phyloP scores from a whole-genome alignment of 2,888 invertebrate genomes.

The Lordiphosa andalusiaca region DNA sequence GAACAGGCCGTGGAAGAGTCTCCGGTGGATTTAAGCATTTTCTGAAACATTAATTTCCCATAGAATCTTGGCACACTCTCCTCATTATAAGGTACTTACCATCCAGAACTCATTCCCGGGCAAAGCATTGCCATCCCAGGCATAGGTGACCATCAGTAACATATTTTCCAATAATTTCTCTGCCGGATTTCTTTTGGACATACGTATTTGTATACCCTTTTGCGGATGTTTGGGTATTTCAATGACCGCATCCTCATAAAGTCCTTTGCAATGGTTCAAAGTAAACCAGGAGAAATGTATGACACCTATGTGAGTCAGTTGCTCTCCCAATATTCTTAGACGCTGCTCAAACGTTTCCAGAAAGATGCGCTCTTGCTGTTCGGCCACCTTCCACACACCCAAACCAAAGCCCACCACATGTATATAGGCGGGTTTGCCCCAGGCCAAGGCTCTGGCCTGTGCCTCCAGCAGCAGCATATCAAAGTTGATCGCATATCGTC shows the following conservation, averaged over 20 bases:
- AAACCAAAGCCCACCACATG: slow-evolving; percentile 86
- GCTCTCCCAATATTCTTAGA: slow-evolving; percentile 81
- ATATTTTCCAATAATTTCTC: slow-evolving; percentile 80
- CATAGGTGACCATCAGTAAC: slow-evolving; percentile 85
- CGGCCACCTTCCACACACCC: slow-evolving; percentile 85
- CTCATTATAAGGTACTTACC: slow-evolving; percentile 62
- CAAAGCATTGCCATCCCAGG: slow-evolving; percentile 87
- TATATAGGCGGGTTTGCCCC: slow-evolving; percentile 82
- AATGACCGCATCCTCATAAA: slow-evolving; percentile 80
- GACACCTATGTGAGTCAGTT: slow-evolving; percentile 82
- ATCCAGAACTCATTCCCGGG: slow-evolving; percentile 89
- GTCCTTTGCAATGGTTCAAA: slow-evolving; percentile 80
- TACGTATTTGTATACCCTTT: slow-evolving; percentile 81
- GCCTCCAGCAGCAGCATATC: slow-evolving; percentile 85
- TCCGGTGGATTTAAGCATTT: slow-evolving; percentile 80
- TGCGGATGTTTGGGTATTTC: slow-evolving; percentile 65
- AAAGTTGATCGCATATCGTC: slow-evolving; percentile 82
- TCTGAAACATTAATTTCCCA: slow-evolving; percentile 45
- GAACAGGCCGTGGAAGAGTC: slow-evolving; percentile 84
- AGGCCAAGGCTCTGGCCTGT: slow-evolving; percentile 82
- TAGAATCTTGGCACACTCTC: background rate
- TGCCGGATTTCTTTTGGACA: slow-evolving; percentile 83
- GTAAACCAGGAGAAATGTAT: slow-evolving; percentile 86
- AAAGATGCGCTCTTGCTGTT: slow-evolving; percentile 84
- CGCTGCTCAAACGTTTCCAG: slow-evolving; percentile 84